Base-by-base conservation (phyloP, 2,888 invertebrate genomes). In the Hyalella azteca region DNA sequence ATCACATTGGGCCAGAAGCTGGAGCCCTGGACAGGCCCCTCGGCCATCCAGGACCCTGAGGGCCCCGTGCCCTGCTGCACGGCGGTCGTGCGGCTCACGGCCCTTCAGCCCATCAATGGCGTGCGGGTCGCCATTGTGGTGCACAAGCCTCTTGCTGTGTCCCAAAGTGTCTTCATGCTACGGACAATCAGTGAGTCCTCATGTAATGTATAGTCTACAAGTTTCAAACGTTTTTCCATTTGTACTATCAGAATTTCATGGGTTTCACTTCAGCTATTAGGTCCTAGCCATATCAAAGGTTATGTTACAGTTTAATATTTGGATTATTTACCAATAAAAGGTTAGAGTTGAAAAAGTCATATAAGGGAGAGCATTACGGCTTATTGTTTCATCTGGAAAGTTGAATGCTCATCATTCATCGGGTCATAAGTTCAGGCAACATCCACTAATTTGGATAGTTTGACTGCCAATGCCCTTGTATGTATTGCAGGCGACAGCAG, bases 141-240 rank as follows among this genome's bases (percentile, higher is more conserved):
- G 9, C 78, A 81, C n/a, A 83, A 83, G 41, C 83, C 83, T 0
- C 73, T 83, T 2, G 79, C 78, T 36, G 83, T 83, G 22, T 78
- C 81, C 0, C 83, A 83, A 48, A 80, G 79, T 45, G 81, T 81
- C 7, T 83, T 83, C 79, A 80, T 83, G 32, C 77, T 83, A 22
- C 73, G 81, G 22, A 81, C 83, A n/a, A 77, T 83, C 22, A 80
- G 83, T 81, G 36, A 79, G 83, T 79, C 4, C n/a, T 1, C 1
- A 19, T 3, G 45, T 45, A 19, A 11, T 2, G 2, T 19, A n/a
- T n/a, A n/a, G n/a, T n/a, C n/a, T n/a, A n/a, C n/a, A n/a, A n/a
- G n/a, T n/a, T n/a, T n/a, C n/a, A n/a, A n/a, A n/a, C n/a, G n/a
- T n/a, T n/a, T n/a, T n/a, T n/a, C n/a, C n/a, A n/a, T n/a, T n/a